phyloP scores from a whole-genome alignment of 2,113 vertebrate species.

The Erythrocercus mccallii region DNA sequence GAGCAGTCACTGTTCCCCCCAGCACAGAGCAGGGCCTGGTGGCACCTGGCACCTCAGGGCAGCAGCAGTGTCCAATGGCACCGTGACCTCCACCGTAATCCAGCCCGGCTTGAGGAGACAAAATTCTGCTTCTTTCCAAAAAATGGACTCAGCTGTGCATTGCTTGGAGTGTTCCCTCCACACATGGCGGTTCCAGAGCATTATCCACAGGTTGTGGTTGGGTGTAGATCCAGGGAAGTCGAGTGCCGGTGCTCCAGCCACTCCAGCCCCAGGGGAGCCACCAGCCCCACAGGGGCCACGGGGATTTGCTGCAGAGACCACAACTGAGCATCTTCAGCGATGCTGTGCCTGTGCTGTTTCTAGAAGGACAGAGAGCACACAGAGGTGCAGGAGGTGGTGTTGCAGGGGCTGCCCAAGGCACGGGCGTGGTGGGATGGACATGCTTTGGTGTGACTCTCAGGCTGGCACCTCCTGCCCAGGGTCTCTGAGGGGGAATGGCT shows the following conservation, averaged over 20 bases:
- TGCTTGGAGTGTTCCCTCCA: neutral
- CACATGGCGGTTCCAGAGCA: rapidly evolving
- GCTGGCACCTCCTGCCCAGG: neutral
- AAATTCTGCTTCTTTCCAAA: neutral
- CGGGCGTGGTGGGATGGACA: neutral
- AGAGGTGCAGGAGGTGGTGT: neutral
- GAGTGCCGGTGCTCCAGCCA: rapidly evolving
- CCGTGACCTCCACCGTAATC: neutral
- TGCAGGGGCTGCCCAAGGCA: neutral
- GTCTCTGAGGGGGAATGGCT: rapidly evolving
- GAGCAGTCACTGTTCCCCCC: neutral
- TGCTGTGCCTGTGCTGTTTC: neutral
- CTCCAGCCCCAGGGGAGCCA: rapidly evolving
- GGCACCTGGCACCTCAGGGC: neutral
- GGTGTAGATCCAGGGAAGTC: neutral
- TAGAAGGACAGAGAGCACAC: rapidly evolving
- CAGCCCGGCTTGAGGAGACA: rapidly evolving
- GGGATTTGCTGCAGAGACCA: neutral
- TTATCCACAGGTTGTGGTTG: rapidly evolving
- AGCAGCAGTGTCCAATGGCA: neutral
- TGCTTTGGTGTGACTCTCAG: neutral
- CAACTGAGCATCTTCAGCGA: rapidly evolving
- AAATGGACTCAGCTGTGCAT: rapidly evolving
- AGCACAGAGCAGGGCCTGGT: neutral
- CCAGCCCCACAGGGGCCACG: rapidly evolving